Evolutionary conservation across 2,797 vertebrate species (phyloP), one percentile per base, ranked within the genome.

Genomic region (Zenarchopterus dispar): DNA sequence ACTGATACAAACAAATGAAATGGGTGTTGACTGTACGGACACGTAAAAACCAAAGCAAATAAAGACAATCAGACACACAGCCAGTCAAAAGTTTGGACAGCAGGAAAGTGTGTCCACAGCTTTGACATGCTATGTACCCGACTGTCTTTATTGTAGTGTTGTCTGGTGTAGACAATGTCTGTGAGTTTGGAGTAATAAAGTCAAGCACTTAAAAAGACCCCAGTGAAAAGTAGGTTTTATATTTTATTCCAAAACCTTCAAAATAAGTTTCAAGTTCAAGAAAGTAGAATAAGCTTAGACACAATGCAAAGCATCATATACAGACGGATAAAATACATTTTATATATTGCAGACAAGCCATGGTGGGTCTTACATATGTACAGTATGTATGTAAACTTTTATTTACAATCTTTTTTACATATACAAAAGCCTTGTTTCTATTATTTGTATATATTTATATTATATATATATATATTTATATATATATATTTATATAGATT

Each of bases 321-420:
- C 97, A 98, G 96, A 99, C 94, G 93, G 95, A 97, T 98, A 98
- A 98, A 98, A 97, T 97, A 98, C 97, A 94, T 91, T 94, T 95
- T 95, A 96, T 95, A 96, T 95, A 97, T 94, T 94, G 96, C 96
- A 98, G 96, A 97, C 96, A 95, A 97, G 97, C 96, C 94, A 90
- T 95, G 95, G 92, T 87, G 92, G 92, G 92, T 93, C 96, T 96
- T 97, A 96, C 96, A 96, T 98, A 98, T 99, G 92, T 98, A 99
- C 97, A 99, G 85, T 94, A 94, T 91, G 91, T 92, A 93, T 97
- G 96, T 96, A 98, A 99, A 98, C 94, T 93, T 90, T 86, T 94
- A 96, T 97, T 91, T 98, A 97, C 97, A 99, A 94, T 97, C 90
- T 95, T 96, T 95, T 95, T 95, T 97, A 97, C 96, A 98, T 94